A percentile compares a stretch with the other conserved stretches of the same genome.
phyloP scores from a whole-genome alignment of 2,797 vertebrate species.

The Rhinoraja longicauda region DNA sequence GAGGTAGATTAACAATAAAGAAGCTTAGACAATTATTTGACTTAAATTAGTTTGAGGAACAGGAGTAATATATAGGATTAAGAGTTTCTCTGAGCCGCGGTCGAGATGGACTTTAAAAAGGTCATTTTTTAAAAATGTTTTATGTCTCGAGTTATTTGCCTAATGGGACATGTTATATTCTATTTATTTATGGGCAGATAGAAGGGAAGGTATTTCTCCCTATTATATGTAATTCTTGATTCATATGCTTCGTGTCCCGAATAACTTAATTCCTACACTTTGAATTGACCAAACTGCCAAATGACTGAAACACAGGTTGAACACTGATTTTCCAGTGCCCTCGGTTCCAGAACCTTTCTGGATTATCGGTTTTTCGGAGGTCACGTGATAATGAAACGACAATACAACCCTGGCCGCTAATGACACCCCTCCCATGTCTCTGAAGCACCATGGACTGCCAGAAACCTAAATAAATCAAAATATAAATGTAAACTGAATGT shows the following conservation, averaged over 20 bases:
- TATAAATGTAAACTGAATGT: too few species aligned
- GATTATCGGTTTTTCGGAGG: too few species aligned
- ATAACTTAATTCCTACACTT: not conserved
- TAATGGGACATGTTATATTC: not conserved
- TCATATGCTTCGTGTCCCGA: too few species aligned
- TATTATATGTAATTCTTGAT: not conserved
- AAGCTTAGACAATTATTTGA: not conserved
- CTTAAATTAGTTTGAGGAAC: not conserved
- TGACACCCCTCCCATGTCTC: too few species aligned
- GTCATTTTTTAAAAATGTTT: not conserved
- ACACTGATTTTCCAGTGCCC: too few species aligned
- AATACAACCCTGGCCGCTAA: too few species aligned
- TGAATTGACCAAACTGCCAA: not conserved
- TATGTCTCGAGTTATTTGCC: not conserved
- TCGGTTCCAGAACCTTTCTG: too few species aligned
- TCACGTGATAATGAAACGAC: too few species aligned
- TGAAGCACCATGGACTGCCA: too few species aligned
- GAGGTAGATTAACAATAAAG: not conserved
- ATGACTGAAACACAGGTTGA: not conserved
- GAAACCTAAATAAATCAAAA: too few species aligned
- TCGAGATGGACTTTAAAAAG: not conserved
- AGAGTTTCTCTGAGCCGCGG: not conserved
- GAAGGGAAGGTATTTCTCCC: not conserved
- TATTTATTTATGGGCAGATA: not conserved
- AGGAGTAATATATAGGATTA: not conserved